Base-by-base conservation (phyloP, 2,888 invertebrate genomes). In the Deroplatys truncata region DNA sequence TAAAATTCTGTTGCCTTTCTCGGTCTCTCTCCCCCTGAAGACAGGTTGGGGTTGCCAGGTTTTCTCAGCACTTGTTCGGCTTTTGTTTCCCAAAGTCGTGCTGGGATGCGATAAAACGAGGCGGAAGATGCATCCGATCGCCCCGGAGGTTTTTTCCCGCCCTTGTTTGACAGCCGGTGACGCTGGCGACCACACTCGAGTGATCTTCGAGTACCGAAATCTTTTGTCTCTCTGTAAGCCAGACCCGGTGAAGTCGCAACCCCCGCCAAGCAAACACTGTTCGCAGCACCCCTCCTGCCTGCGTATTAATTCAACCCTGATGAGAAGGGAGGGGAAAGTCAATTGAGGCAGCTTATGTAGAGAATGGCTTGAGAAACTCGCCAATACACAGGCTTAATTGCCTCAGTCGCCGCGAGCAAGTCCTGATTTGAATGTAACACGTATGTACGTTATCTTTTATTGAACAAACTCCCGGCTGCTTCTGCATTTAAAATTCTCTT, bases 121-220 rank as follows among this genome's bases (percentile, higher is more conserved):
- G 56, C 56, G 56, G 56, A 72, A 72, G 56, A 72, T 72, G 56
- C 56, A 72, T 72, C 56, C 56, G 56, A 72, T 72, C 56, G 56
- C 56, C 56, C 56, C 56, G 56, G 56, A 72, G 56, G 56, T 72
- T 72, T 72, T 72, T 72, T 43, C 83, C 35, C 88, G 84, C 84
- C 88, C 88, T 88, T 88, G 88, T 88, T 88, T 88, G 88, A 88
- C 88, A 88, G 84, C 35, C 88, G 83, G 88, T 88, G 88, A 88
- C 56, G 88, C 88, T 43, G 29, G 82, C 82, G 87, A 87, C 87
- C 87, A 87, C 87, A 87, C 87, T 82, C 82, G 87, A 87, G 56
- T 87, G 83, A 83, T 82, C 87, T 31, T 87, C 87, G 83, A 87
- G 87, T 87, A 83, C 82, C n/a, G 35, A 72, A 72, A 72, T 72